phyloP scores from a whole-genome alignment of 2,888 invertebrate genomes.

The Ophioninae sp. region DNA sequence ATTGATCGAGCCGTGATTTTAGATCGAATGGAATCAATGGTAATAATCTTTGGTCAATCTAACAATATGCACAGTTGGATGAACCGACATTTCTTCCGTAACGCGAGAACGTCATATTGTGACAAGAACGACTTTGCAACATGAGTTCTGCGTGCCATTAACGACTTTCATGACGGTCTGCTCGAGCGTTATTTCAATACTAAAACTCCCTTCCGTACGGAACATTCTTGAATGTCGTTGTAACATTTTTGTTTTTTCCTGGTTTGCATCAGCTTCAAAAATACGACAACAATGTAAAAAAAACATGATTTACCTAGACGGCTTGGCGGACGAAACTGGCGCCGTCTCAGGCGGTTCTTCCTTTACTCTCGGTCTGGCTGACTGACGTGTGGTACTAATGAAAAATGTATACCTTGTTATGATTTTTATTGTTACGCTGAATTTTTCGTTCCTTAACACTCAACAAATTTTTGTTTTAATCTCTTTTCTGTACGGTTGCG shows the following conservation, averaged over 20 bases:
- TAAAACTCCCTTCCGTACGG: neutral
- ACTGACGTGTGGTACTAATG: slow-evolving; percentile 81
- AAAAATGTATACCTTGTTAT: slow-evolving; percentile 76
- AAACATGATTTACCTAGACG: slow-evolving; percentile 80
- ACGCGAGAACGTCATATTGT: slow-evolving; percentile 5
- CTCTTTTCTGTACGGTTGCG: neutral
- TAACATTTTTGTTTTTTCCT: slow-evolving; percentile 1
- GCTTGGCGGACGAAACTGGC: slow-evolving; percentile 80
- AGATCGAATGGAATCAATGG: neutral
- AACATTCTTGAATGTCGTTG: slow-evolving; percentile 1
- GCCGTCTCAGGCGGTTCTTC: slow-evolving; percentile 81
- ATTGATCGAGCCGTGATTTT: neutral
- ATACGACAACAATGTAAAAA: slow-evolving; percentile 52
- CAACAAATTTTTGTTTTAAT: slow-evolving; percentile 20
- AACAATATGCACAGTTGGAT: slow-evolving; percentile 7
- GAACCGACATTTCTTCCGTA: slow-evolving; percentile 3
- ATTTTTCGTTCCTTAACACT: slow-evolving; percentile 27
- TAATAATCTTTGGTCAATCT: slow-evolving; percentile 2
- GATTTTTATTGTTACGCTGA: slow-evolving; percentile 50
- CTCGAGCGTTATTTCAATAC: slow-evolving; percentile 17
- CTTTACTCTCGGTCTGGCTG: slow-evolving; percentile 81
- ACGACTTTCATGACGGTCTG: slow-evolving; percentile 1
- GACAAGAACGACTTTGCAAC: slow-evolving; percentile 7
- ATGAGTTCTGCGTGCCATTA: slow-evolving; percentile 12
- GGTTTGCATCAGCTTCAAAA: slow-evolving; percentile 54